phyloP scores from a whole-genome alignment of 2,797 vertebrate species.

The Hephaestus fuliginosus region DNA sequence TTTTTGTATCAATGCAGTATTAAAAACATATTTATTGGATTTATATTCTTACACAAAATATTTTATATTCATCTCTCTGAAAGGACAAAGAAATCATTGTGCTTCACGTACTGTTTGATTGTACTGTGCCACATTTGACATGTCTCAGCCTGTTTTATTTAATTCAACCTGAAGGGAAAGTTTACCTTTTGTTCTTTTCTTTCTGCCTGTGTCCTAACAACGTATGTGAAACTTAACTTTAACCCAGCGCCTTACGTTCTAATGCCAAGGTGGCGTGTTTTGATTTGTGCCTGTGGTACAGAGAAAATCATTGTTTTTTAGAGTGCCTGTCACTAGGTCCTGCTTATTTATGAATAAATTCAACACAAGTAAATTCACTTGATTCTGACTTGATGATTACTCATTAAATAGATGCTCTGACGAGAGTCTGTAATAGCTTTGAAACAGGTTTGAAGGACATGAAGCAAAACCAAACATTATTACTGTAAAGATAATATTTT shows the following conservation, averaged over 20 bases:
- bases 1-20: slow-evolving; percentile 81
- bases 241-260: slow-evolving; percentile 74
- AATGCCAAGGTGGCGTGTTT: slow-evolving; percentile 69
- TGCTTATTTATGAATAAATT: slow-evolving; percentile 77
- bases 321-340: slow-evolving; percentile 71
- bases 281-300: slow-evolving; percentile 82
- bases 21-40: slow-evolving; percentile 82
- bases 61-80: slow-evolving; percentile 66
- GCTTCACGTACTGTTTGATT: slow-evolving; percentile 37
- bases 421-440: not conserved
- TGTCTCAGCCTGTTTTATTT: slow-evolving; percentile 39
- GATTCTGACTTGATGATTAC: slow-evolving; percentile 22
- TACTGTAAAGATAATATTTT: not conserved
- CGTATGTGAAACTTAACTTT: slow-evolving; percentile 44
- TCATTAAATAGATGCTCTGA: slow-evolving; percentile 11
- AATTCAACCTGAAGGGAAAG: slow-evolving; percentile 37
- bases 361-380: slow-evolving; percentile 31
- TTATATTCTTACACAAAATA: slow-evolving; percentile 73
- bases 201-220: slow-evolving; percentile 33
- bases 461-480: not conserved
- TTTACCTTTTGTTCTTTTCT: slow-evolving; percentile 15
- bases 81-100: slow-evolving; percentile 21
- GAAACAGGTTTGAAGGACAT: not conserved
- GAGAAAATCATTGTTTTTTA: slow-evolving; percentile 51
- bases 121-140: slow-evolving; percentile 18